Percentiles rank a stretch among this genome's conserved stretches.
Evolutionary conservation across 2,797 vertebrate genomes (phyloP).

Genomic region (Falco naumanni): DNA sequence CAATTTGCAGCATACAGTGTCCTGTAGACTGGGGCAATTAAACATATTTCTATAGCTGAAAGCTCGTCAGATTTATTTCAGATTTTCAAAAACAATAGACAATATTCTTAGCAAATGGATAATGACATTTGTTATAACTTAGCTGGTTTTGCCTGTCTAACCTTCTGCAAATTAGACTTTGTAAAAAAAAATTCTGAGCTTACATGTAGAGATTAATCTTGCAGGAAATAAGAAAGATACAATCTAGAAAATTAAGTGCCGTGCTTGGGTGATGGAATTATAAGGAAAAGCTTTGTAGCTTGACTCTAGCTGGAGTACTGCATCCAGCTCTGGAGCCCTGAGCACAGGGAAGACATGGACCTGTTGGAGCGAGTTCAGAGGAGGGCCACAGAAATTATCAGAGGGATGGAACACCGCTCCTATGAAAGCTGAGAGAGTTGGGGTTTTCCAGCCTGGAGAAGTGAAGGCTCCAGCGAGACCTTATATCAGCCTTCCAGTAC

Average conservation of each 20-base stretch:
- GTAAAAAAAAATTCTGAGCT: not conserved
- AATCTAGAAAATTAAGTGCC: not conserved
- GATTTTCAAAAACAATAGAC: not conserved
- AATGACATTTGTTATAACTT: not conserved
- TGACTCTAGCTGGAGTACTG: not conserved
- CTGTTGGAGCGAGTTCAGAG: not conserved
- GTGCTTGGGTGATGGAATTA: not conserved
- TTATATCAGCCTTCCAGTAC: not conserved
- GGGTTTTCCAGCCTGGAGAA: not conserved
- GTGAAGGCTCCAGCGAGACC: not conserved
- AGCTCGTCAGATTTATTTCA: not conserved
- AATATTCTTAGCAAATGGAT: not conserved
- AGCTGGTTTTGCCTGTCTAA: not conserved
- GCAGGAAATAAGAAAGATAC: not conserved
- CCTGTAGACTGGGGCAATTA: not conserved
- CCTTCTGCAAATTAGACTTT: not conserved
- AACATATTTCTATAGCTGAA: rapidly evolving
- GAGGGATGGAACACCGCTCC: not conserved
- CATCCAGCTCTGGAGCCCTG: not conserved
- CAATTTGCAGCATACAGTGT: not conserved
- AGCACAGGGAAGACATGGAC: not conserved
- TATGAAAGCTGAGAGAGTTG: not conserved
- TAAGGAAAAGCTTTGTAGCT: not conserved
- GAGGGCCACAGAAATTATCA: not conserved
- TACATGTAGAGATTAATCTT: not conserved